A percentile compares a stretch with the other conserved stretches of the same genome.
phyloP scores from a whole-genome alignment of 1,140 invertebrate genomes.

The Pogonognathellus flavescens region DNA sequence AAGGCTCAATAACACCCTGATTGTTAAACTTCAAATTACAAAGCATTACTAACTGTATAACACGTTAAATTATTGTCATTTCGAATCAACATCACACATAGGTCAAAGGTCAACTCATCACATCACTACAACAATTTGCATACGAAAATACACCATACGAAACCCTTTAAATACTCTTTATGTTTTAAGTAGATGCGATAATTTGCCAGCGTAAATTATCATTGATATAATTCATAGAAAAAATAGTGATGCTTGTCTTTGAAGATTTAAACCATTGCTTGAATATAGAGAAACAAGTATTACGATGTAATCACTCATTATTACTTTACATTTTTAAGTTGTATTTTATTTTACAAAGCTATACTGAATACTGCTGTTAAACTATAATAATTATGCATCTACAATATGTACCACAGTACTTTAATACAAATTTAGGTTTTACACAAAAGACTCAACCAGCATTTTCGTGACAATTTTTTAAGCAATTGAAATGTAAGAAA shows the following conservation, averaged over 20 bases:
- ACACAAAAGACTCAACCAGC: slow-evolving; percentile 9
- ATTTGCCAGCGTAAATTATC: not conserved
- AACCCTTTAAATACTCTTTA: slow-evolving; percentile 44
- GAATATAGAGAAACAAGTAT: not conserved
- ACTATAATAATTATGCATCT: slow-evolving; percentile 3
- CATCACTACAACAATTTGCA: too few species aligned
- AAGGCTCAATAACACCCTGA: slow-evolving; percentile 35
- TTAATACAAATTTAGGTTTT: slow-evolving; percentile 1
- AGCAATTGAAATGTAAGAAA: not conserved
- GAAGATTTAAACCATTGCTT: not conserved
- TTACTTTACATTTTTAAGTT: slow-evolving; percentile 20
- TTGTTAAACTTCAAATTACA: slow-evolving; percentile 7
- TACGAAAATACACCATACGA: not conserved
- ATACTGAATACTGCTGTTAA: slow-evolving; percentile 16
- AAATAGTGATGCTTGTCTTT: not conserved
- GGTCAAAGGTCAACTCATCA: too few species aligned
- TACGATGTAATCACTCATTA: slow-evolving; percentile 41
- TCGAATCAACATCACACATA: not conserved
- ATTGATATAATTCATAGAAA: not conserved
- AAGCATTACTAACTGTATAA: not conserved
- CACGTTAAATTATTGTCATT: not conserved
- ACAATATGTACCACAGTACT: not conserved
- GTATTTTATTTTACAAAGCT: slow-evolving; percentile 23
- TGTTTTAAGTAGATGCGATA: not conserved
- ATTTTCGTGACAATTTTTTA: slow-evolving; percentile 28